Evolutionary conservation across 1,140 invertebrate species (phyloP).

Genomic region (Bradysia coprophila): DNA sequence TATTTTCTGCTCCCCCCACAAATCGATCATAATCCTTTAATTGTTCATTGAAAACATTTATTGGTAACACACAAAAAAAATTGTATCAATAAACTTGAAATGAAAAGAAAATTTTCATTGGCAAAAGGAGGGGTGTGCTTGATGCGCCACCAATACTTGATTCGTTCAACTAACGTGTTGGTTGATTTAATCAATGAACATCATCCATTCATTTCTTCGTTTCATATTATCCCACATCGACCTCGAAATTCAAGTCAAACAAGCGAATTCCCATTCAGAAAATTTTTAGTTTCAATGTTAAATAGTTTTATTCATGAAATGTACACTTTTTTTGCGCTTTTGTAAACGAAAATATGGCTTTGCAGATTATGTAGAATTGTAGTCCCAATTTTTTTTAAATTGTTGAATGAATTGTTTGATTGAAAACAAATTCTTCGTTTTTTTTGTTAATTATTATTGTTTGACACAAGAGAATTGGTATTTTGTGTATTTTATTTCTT

Average conservation of each 20-base stretch:
- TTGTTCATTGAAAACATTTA: neutral
- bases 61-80: neutral
- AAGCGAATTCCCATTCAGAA: neutral
- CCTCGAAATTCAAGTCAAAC: neutral
- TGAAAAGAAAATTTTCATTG: too few species aligned
- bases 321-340: neutral
- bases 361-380: too few species aligned
- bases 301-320: neutral
- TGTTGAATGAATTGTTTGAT: too few species aligned
- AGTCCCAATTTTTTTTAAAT: too few species aligned
- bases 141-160: neutral
- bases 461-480: too few species aligned
- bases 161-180: neutral
- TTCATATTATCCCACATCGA: neutral
- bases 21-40: too few species aligned
- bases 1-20: too few species aligned
- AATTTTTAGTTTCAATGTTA: neutral
- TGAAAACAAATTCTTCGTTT: too few species aligned
- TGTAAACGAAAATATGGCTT: too few species aligned
- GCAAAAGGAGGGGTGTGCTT: neutral
- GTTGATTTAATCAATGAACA: constrained; percentile 3
- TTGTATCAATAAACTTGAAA: too few species aligned
- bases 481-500: too few species aligned
- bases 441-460: too few species aligned
- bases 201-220: constrained; percentile 1